phyloP scores from a whole-genome alignment of 2,888 invertebrate genomes.

The Hermaeophaga mercurialis region DNA sequence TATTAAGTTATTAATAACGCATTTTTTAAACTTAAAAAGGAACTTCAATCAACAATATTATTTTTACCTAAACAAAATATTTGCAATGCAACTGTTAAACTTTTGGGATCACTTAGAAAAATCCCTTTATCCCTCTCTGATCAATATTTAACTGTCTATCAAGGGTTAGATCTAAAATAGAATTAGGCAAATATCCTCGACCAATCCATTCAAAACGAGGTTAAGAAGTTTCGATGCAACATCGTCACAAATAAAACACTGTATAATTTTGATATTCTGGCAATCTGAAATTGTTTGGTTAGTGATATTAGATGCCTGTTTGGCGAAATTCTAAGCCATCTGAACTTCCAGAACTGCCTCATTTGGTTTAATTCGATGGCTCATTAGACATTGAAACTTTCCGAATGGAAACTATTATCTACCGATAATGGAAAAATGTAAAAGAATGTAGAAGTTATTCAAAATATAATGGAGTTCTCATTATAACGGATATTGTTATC shows the following conservation, averaged over 20 bases:
- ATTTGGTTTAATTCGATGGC: slow-evolving; percentile 5
- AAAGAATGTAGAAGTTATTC: not conserved
- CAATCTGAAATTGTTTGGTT: not conserved
- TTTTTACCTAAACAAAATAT: no score
- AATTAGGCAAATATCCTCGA: not conserved
- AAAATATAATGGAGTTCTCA: not conserved
- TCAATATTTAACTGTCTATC: no score
- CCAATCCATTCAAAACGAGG: not conserved
- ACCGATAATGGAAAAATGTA: not conserved
- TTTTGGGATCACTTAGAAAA: no score
- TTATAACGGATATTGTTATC: not conserved
- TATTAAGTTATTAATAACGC: no score
- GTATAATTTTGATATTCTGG: not conserved
- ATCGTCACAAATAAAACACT: not conserved
- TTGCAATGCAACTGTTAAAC: no score
- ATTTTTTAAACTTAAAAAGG: no score
- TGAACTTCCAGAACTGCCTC: not conserved
- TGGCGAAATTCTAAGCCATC: not conserved
- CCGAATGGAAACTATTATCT: slow-evolving; percentile 5
- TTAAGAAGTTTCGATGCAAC: not conserved
- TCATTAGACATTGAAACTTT: slow-evolving; percentile 5
- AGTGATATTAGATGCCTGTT: not conserved
- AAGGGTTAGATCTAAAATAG: no score
- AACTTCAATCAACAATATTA: no score
- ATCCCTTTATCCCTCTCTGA: no score